Percentiles rank a stretch among this genome's conserved stretches.
phyloP scores from a whole-genome alignment of 2,113 vertebrate species.

The Pseudorhombus dupliciocellatus region DNA sequence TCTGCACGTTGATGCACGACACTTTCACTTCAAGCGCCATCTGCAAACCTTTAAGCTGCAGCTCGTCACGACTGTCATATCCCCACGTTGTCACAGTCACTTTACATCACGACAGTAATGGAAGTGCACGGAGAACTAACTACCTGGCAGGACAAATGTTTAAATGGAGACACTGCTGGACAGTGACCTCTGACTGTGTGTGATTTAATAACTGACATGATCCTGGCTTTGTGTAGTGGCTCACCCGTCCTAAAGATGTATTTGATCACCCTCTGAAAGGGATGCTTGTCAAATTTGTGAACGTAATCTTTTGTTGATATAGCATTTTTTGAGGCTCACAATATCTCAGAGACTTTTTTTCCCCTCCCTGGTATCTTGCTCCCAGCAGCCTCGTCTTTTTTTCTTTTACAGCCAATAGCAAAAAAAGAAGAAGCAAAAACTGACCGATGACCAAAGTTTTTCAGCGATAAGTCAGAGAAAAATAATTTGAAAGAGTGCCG shows the following conservation, averaged over 20 bases:
- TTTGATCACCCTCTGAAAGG: conserved; percentile 41
- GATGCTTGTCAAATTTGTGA: conserved; percentile 18
- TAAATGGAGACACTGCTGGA: conserved; percentile 31
- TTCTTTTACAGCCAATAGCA: background rate
- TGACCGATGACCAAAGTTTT: conserved; percentile 16
- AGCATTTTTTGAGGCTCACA: background rate
- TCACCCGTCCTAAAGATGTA: conserved; percentile 31
- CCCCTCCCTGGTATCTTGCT: background rate
- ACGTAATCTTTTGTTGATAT: conserved; percentile 21
- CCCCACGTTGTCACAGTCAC: background rate
- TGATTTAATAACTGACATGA: conserved; percentile 58
- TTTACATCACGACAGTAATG: background rate
- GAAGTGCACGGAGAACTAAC: background rate
- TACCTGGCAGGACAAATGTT: background rate
- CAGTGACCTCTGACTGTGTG: conserved; percentile 40
- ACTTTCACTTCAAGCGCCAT: conserved; percentile 3
- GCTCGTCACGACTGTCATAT: background rate
- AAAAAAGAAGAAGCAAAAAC: background rate
- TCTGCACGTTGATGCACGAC: conserved; percentile 14
- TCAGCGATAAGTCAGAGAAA: conserved; percentile 1
- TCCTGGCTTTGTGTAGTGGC: conserved; percentile 46
- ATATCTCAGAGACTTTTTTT: conserved; percentile 5
- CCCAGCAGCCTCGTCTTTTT: background rate
- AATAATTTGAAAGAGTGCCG: conserved; percentile 20
- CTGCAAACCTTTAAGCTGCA: conserved; percentile 7